These are phyloP conservation scores for Pteronotus mesoamericanus DNA, from an alignment of 2,797 vertebrate genomes.

Conservation along the genomic window DNA sequence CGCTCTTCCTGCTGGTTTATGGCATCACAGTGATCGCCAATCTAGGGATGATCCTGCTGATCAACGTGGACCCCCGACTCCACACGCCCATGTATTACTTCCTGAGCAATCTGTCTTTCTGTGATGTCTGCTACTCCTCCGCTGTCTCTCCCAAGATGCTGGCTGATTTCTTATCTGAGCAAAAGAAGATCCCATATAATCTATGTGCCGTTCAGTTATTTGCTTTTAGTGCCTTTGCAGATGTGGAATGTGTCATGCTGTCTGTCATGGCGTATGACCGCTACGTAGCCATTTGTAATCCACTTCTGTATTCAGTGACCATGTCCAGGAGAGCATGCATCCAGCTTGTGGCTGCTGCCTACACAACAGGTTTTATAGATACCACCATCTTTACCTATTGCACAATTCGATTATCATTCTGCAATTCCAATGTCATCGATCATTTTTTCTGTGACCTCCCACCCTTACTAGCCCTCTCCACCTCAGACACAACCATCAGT, in stretches of 20 bases:
- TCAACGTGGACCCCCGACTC: not conserved
- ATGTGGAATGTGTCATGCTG: slow-evolving; percentile 52
- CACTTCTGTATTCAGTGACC: slow-evolving; percentile 7
- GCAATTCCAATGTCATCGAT: slow-evolving; percentile 28
- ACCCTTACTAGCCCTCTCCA: slow-evolving; percentile 41
- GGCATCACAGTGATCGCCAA: slow-evolving; percentile 26
- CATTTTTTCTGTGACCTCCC: slow-evolving; percentile 62
- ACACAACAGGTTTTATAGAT: not conserved
- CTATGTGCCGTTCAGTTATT: slow-evolving; percentile 47
- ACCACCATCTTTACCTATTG: slow-evolving; percentile 41
- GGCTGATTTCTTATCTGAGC: slow-evolving; percentile 27
- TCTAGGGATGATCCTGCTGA: slow-evolving; percentile 39
- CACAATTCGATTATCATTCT: slow-evolving; percentile 11
- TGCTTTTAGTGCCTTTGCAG: slow-evolving; percentile 20
- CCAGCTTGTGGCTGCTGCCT: not conserved
- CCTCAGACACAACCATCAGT: slow-evolving; percentile 8
- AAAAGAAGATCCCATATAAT: slow-evolving; percentile 40
- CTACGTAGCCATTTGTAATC: slow-evolving; percentile 61
- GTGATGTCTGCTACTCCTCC: slow-evolving; percentile 56
- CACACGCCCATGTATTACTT: slow-evolving; percentile 55
- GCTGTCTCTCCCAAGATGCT: slow-evolving; percentile 52
- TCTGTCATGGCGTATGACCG: slow-evolving; percentile 54
- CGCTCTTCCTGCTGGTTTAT: slow-evolving; percentile 47
- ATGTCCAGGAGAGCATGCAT: slow-evolving; percentile 25
- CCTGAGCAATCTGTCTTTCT: slow-evolving; percentile 56